Evolutionary conservation across 2,113 vertebrate species (phyloP).

Genomic region (Tychaedon coryphoeus): DNA sequence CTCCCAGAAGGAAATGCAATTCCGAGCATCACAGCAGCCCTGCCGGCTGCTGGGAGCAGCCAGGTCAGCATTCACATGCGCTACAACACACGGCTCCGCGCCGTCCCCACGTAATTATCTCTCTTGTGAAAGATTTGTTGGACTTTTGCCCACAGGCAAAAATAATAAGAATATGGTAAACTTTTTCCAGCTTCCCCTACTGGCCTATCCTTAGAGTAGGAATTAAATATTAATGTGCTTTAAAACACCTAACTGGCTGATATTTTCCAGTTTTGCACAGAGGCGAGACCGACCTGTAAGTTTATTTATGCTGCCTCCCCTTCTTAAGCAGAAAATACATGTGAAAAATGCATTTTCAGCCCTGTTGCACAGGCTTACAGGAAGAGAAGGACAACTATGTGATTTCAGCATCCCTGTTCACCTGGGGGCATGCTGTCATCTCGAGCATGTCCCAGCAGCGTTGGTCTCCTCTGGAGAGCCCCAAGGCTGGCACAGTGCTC

Average conservation of each 20-base stretch:
- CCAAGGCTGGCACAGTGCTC: neutral
- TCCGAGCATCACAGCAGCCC: conserved; percentile 40
- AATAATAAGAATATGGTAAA: conserved; percentile 29
- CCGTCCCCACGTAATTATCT: conserved; percentile 59
- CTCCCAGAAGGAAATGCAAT: conserved; percentile 45
- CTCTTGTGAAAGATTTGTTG: conserved; percentile 59
- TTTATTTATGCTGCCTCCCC: neutral
- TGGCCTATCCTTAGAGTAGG: neutral
- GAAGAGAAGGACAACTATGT: fast-evolving
- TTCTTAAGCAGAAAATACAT: neutral
- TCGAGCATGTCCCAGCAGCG: neutral
- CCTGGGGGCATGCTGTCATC: neutral
- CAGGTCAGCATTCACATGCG: conserved; percentile 40
- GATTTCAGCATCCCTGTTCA: neutral
- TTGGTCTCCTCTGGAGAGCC: neutral
- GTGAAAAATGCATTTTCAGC: neutral
- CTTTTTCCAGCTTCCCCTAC: conserved; percentile 18
- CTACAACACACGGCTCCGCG: neutral
- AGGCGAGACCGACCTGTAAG: neutral
- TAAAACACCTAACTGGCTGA: conserved; percentile 18
- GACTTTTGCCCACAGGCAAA: conserved; percentile 60
- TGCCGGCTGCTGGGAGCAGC: conserved; percentile 1
- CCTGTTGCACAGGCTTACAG: neutral
- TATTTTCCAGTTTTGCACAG: conserved; percentile 19
- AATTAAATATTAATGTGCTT: conserved; percentile 53